These are phyloP conservation scores for Prorops nasuta DNA, from an alignment of 1,140 invertebrate species.

Conservation along the genomic window DNA sequence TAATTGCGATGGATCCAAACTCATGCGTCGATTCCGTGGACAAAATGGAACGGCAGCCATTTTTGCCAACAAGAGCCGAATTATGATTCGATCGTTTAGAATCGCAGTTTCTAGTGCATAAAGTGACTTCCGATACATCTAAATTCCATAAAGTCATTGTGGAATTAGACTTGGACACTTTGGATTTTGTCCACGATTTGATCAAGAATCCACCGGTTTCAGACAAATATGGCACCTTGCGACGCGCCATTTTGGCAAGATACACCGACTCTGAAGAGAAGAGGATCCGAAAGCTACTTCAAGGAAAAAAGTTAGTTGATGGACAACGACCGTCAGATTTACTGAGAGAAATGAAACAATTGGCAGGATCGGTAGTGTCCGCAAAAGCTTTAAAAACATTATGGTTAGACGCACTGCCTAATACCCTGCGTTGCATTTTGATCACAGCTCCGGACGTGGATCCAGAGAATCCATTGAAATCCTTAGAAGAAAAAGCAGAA, in stretches of 20 bases:
- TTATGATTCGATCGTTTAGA: neutral
- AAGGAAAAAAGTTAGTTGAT: neutral
- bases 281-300: neutral
- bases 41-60: neutral
- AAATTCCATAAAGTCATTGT: neutral
- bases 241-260: neutral
- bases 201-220: neutral
- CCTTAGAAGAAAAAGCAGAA: neutral
- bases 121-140: neutral
- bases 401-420: neutral
- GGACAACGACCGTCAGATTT: neutral
- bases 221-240: neutral
- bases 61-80: neutral
- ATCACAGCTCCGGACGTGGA: neutral
- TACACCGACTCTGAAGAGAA: neutral
- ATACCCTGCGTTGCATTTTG: neutral
- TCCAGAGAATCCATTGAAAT: neutral
- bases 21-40: neutral
- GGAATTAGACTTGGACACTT: neutral
- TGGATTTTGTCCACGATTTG: neutral
- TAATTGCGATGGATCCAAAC: neutral
- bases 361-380: neutral
- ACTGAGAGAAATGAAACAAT: neutral
- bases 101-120: neutral
- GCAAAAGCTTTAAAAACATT: neutral